Evolutionary conservation across 2,888 invertebrate species (phyloP), one percentile per base, ranked within the genome.

Genomic region (Molorchus minor): DNA sequence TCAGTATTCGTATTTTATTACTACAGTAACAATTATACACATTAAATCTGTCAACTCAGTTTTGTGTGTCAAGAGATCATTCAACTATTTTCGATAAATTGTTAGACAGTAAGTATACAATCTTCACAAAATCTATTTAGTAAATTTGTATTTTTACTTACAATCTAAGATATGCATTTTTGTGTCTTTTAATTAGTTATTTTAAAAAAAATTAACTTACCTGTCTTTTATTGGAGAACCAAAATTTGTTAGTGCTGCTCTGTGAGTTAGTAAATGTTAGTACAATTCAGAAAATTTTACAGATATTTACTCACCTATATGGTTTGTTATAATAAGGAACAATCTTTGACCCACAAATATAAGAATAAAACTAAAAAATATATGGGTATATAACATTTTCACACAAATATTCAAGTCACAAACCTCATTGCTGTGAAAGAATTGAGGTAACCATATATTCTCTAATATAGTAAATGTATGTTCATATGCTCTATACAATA

Each of bases 371-470:
- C 90, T 91, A 82, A 70, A 81, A 85, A 81, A 47, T 59, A 66
- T 65, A 54, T 62, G 25, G 30, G 20, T 45, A 12, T 12, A 17
- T n/a, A 25, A 35, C 10, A 2, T 4, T 19, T 13, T 13, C 41
- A 12, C 8, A 56, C n/a, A 51, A 4, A 16, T 29, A 20, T 40
- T 15, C 8, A 59, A 56, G 35, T 44, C 3, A 33, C 33, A 10
- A 33, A 92, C 91, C 82, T 91, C 89, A 79, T 90, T 90, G 76
- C 92, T 92, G 73, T 92, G 91, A 77, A 92, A 87, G 81, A 93
- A 94, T 72, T 88, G 84, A 8, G 92, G 91, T 63, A 92, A 81
- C 83, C 90, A 89, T 58, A 87, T 84, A 66, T 86, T 87, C 77
- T 93, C 93, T 68, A 94, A 80, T 2, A 88, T 79, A 21, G 87